A percentile compares a stretch with the other conserved stretches of the same genome.
Evolutionary conservation across 2,797 vertebrate species (phyloP).

Genomic region (Centroberyx gerrardi): DNA sequence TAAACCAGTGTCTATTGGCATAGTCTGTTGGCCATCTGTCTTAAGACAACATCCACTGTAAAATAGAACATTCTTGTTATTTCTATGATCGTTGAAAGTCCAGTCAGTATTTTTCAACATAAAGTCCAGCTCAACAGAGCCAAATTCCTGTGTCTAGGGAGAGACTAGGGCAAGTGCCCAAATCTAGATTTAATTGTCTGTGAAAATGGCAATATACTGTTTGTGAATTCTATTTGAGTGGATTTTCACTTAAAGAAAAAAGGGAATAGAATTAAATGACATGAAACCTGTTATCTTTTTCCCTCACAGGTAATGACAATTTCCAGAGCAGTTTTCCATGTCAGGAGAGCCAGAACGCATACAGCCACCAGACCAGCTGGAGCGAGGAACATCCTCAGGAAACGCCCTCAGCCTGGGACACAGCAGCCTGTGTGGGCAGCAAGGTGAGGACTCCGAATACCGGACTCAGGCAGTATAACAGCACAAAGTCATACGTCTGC

Average conservation of each 20-base stretch:
- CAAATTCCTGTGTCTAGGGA: background rate
- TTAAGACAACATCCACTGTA: no score
- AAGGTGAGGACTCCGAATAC: conserved; percentile 76
- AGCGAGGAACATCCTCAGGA: conserved; percentile 82
- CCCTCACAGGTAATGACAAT: conserved; percentile 89
- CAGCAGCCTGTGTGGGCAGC: conserved; percentile 87
- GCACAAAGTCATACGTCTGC: no score
- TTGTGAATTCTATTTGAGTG: background rate
- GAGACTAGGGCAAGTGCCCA: background rate
- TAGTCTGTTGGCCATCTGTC: no score
- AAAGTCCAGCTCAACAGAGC: no score
- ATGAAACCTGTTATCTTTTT: background rate
- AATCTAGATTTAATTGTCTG: background rate
- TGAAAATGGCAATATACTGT: background rate
- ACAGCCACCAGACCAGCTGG: conserved; percentile 81
- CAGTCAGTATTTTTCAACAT: no score
- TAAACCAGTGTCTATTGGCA: no score
- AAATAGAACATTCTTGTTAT: no score
- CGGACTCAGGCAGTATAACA: background rate
- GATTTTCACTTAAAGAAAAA: background rate
- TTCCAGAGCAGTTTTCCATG: conserved; percentile 88
- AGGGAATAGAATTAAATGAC: background rate
- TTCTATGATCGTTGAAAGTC: no score
- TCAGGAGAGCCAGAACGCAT: conserved; percentile 84
- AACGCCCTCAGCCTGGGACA: conserved; percentile 89